Evolutionary conservation across 2,888 invertebrate genomes (phyloP).

Genomic region (Shargacucullia verbasci): DNA sequence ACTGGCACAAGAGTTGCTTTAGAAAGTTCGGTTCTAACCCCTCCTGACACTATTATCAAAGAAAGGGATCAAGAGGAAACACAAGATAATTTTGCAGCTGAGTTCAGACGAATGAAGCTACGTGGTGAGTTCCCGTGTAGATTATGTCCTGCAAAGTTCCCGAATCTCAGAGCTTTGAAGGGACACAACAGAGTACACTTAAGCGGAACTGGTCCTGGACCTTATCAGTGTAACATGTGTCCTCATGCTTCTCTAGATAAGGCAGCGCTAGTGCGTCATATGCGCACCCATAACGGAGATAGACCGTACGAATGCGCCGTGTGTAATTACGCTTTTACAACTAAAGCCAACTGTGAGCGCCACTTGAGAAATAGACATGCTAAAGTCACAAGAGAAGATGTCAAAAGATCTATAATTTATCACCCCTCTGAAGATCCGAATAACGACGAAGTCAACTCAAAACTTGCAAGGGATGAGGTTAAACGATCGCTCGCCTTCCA

Average conservation of each 20-base stretch:
- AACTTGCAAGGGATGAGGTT: constrained; percentile 87
- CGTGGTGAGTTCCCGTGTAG: constrained; percentile 97
- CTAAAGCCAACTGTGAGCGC: constrained; percentile 98
- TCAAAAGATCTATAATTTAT: constrained; percentile 96
- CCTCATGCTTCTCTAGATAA: constrained; percentile 96
- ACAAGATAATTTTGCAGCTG: constrained; percentile 95
- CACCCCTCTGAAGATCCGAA: constrained; percentile 96
- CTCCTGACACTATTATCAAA: constrained; percentile 79
- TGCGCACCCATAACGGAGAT: constrained; percentile 98
- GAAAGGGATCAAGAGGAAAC: constrained; percentile 90
- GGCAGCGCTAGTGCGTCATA: constrained; percentile 96
- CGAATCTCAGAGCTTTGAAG: constrained; percentile 96
- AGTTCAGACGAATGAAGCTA: constrained; percentile 96
- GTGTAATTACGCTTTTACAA: constrained; percentile 99
- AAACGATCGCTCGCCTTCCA: constrained; percentile 89
- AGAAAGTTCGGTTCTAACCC: constrained; percentile 81
- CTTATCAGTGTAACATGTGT: constrained; percentile 98
- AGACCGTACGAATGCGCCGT: constrained; percentile 97
- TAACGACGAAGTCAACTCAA: constrained; percentile 91
- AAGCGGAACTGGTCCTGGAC: constrained; percentile 92
- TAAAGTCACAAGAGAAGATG: constrained; percentile 95
- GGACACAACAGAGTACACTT: constrained; percentile 97
- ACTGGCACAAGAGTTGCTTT: constrained; percentile 81
- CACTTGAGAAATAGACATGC: constrained; percentile 97
- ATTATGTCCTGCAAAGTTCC: constrained; percentile 95